Conservation (phyloP, 2,113 vertebrate genomes). For the Salvelinus alpinus region DNA sequence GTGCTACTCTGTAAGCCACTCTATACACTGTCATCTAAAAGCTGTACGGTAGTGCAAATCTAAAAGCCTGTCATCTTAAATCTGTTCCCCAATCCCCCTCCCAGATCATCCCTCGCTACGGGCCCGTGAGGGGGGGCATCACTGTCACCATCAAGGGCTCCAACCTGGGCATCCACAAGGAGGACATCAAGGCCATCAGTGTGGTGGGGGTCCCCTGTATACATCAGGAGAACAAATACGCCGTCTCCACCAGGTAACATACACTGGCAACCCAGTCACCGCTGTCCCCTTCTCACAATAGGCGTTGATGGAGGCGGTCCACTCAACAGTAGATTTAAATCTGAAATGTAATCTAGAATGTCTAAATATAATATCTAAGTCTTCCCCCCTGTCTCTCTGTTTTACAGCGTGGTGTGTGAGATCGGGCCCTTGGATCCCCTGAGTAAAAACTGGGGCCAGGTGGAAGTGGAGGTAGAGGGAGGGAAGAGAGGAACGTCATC, state of each 20-base stretch:
- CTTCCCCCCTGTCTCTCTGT: conserved; percentile 38
- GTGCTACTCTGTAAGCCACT: not conserved
- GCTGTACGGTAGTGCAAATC: too few species aligned
- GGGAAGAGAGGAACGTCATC: conserved; percentile 44
- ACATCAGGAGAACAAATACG: conserved; percentile 83
- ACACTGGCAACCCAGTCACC: not conserved
- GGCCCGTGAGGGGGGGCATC: conserved; percentile 84
- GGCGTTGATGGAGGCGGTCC: too few species aligned
- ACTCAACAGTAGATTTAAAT: too few species aligned
- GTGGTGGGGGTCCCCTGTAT: conserved; percentile 81
- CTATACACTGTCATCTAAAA: too few species aligned
- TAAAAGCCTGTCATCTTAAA: not conserved
- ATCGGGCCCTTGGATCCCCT: not conserved
- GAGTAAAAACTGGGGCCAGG: conserved; percentile 29
- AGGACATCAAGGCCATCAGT: conserved; percentile 80
- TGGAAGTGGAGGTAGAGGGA: conserved; percentile 64
- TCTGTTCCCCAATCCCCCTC: not conserved
- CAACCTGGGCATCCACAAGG: conserved; percentile 86
- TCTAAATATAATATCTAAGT: not conserved
- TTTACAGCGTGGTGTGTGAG: conserved; percentile 76
- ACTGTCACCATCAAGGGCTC: conserved; percentile 89
- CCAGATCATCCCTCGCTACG: conserved; percentile 88
- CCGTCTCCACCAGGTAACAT: conserved; percentile 87
- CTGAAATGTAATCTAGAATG: not conserved
- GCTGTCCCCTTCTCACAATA: too few species aligned